A percentile compares a stretch with the other conserved stretches of the same genome.
Evolutionary conservation across 2,888 invertebrate genomes (phyloP).

Genomic region (Nephrotoma flavescens): DNA sequence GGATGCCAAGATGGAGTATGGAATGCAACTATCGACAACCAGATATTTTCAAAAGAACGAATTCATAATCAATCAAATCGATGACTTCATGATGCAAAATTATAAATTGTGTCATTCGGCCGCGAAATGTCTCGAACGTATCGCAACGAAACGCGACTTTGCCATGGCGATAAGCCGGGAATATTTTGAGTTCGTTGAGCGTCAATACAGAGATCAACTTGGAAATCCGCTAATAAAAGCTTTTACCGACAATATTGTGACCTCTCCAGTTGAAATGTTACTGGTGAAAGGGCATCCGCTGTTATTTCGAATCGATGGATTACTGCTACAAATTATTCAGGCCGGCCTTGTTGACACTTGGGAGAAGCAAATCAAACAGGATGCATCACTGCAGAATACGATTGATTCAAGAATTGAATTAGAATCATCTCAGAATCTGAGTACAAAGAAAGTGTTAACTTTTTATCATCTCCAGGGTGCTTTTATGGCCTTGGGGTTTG

Average conservation of each 20-base stretch:
- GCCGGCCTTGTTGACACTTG: not conserved
- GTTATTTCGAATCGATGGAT: not conserved
- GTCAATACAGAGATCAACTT: not conserved
- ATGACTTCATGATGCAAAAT: not conserved
- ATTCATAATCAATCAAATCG: not conserved
- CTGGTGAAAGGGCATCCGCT: not conserved
- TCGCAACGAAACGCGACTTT: not conserved
- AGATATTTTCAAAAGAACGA: not conserved
- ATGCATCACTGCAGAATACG: not conserved
- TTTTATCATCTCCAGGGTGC: not conserved
- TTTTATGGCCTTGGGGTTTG: not conserved
- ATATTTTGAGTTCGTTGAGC: not conserved
- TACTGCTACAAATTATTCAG: not conserved
- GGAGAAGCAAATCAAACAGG: not conserved
- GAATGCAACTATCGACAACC: constrained; percentile 4
- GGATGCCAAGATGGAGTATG: not conserved
- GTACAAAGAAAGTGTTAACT: not conserved
- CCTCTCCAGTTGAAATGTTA: constrained; percentile 2
- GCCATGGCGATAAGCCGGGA: not conserved
- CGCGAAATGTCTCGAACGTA: not conserved
- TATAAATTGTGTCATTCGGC: not conserved
- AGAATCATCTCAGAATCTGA: not conserved
- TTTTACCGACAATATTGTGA: not conserved
- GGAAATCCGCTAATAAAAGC: not conserved
- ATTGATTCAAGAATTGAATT: not conserved